A percentile compares a stretch with the other conserved stretches of the same genome.
phyloP scores from a whole-genome alignment of 2,888 invertebrate species.

The Deilephila porcellus region DNA sequence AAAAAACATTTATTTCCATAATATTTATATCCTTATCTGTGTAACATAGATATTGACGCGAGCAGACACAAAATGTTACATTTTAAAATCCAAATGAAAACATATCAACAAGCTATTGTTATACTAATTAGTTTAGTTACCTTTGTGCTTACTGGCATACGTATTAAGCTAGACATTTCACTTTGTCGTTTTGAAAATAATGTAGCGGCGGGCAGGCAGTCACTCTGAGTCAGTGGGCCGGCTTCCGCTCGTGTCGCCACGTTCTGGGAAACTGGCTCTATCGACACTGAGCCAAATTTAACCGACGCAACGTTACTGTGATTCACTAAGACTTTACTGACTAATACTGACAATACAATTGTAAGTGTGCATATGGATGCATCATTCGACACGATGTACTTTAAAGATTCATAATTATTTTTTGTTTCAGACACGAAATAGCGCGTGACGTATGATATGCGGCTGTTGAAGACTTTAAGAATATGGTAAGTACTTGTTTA shows the following conservation, averaged over 20 bases:
- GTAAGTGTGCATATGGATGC: slow-evolving; percentile 13
- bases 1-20: slow-evolving; percentile 5
- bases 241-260: slow-evolving; percentile 66
- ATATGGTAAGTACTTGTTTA: slow-evolving; percentile 53
- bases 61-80: not conserved
- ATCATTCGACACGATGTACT: slow-evolving; percentile 30
- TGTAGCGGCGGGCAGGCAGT: slow-evolving; percentile 47
- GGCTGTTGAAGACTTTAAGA: slow-evolving; percentile 49
- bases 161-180: slow-evolving; percentile 36
- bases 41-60: too few relatives aligned
- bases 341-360: slow-evolving; percentile 18
- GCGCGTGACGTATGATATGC: slow-evolving; percentile 46
- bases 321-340: slow-evolving; percentile 52
- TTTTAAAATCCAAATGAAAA: not conserved
- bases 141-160: slow-evolving; percentile 16
- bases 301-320: slow-evolving; percentile 44
- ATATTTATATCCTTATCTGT: not conserved
- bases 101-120: not conserved
- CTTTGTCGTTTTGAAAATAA: slow-evolving; percentile 59
- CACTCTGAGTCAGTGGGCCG: slow-evolving; percentile 67
- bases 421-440: slow-evolving; percentile 47
- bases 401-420: slow-evolving; percentile 34
- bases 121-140: not conserved
- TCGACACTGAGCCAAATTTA: slow-evolving; percentile 44
- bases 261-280: slow-evolving; percentile 60